Percentiles rank a stretch among this genome's conserved stretches.
Conservation (phyloP, 2,113 vertebrate genomes). For the Dasyprocta punctata region DNA sequence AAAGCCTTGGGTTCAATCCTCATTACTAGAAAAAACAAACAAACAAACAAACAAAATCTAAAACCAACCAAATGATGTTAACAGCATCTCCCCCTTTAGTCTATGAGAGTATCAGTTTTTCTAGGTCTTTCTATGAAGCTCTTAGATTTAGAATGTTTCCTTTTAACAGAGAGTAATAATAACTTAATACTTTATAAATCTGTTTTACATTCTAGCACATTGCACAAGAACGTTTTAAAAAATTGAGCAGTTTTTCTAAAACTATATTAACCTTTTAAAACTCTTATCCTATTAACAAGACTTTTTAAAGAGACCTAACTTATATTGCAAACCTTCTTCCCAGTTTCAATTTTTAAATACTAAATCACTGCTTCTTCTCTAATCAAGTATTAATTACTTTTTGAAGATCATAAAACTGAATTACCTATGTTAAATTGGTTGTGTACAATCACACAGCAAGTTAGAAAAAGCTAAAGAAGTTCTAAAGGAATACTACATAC, state of each 20-base stretch:
- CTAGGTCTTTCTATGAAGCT: not conserved
- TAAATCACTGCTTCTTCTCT: not conserved
- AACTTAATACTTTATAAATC: not conserved
- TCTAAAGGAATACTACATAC: not conserved
- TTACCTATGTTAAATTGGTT: not conserved
- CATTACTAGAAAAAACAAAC: not conserved
- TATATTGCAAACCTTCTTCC: not conserved
- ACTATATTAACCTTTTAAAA: slow-evolving; percentile 53
- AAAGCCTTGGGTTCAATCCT: not conserved
- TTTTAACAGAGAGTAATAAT: not conserved
- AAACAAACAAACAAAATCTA: not conserved
- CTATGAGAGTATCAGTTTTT: not conserved
- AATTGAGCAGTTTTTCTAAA: slow-evolving; percentile 28
- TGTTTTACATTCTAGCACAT: not conserved
- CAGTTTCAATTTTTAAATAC: slow-evolving; percentile 28
- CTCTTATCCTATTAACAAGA: not conserved
- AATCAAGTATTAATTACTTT: slow-evolving; percentile 42
- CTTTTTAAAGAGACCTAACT: not conserved
- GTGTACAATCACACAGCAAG: not conserved
- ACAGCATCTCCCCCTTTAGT: not conserved
- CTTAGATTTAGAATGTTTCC: not conserved
- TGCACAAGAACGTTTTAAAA: slow-evolving; percentile 6
- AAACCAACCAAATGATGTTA: not conserved
- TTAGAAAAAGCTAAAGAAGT: not conserved
- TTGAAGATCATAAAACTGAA: not conserved